Evolutionary conservation across 2,113 vertebrate species (phyloP).

Genomic region (Perccottus glenii): DNA sequence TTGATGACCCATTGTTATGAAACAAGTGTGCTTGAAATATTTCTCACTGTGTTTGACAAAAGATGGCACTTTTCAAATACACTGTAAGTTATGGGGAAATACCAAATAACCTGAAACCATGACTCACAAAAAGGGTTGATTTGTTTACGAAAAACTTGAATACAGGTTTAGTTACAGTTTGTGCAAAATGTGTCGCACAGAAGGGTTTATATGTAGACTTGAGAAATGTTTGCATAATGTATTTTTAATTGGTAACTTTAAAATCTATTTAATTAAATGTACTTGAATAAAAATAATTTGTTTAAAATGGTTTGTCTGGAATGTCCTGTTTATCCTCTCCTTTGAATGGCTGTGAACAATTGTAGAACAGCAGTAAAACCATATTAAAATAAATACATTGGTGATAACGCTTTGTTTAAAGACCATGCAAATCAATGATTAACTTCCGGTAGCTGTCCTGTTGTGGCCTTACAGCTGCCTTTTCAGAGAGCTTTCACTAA

Average conservation of each 20-base stretch:
- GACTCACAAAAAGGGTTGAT: background rate
- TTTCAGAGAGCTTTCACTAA: background rate
- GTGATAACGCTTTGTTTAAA: too few species aligned
- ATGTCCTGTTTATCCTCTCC: too few species aligned
- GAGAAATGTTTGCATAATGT: background rate
- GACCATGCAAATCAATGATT: background rate
- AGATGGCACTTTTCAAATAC: conserved; percentile 1
- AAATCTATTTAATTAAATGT: too few species aligned
- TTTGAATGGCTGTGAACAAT: too few species aligned
- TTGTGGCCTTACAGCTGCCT: background rate
- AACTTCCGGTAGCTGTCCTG: background rate
- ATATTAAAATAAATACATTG: too few species aligned
- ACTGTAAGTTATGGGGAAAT: conserved; percentile 27
- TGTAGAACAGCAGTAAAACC: background rate
- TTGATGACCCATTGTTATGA: background rate
- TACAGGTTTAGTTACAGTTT: background rate
- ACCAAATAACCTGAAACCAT: conserved; percentile 19
- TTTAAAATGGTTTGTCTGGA: too few species aligned
- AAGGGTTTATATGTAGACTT: background rate
- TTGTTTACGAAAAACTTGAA: background rate
- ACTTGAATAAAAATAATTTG: too few species aligned
- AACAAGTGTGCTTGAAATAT: background rate
- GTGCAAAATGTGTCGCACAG: background rate
- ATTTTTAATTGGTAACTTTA: too few species aligned
- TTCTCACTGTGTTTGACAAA: background rate